A percentile compares a stretch with the other conserved stretches of the same genome.
phyloP scores from a whole-genome alignment of 23 tunicate species.

The Clavelina lepadiformis region DNA sequence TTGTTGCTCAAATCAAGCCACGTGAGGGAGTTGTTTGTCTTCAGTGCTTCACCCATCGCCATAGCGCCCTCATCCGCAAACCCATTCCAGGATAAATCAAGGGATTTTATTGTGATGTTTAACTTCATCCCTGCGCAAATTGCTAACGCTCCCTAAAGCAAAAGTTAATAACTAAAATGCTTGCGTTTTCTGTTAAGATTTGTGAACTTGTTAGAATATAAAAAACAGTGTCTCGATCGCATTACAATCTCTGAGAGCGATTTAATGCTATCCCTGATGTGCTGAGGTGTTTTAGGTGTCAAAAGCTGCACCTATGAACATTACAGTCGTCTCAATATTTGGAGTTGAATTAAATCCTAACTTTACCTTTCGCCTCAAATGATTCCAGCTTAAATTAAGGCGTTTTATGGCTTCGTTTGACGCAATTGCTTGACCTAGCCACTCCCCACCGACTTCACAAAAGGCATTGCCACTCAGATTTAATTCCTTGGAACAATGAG shows the following conservation, averaged over 20 bases:
- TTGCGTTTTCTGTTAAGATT: too few relatives aligned
- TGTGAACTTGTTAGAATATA: too few relatives aligned
- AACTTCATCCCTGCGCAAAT: constrained; percentile 73
- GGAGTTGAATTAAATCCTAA: too few relatives aligned
- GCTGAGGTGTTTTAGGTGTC: too few relatives aligned
- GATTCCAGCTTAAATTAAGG: constrained; percentile 86
- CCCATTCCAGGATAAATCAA: constrained; percentile 78
- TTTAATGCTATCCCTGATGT: too few relatives aligned
- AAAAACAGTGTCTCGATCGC: too few relatives aligned
- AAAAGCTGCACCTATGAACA: too few relatives aligned
- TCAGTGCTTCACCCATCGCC: constrained; percentile 79
- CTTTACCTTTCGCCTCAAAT: constrained; percentile 58
- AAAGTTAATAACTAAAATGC: background rate
- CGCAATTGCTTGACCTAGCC: constrained; percentile 77
- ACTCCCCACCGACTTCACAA: constrained; percentile 77
- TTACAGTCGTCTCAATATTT: too few relatives aligned
- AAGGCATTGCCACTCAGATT: constrained; percentile 71
- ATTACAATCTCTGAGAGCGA: too few relatives aligned
- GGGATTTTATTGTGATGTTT: constrained; percentile 59
- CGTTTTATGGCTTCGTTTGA: constrained; percentile 72
- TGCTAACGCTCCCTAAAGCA: constrained; percentile 65
- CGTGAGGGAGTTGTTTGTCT: constrained; percentile 60
- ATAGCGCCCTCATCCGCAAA: constrained; percentile 78
- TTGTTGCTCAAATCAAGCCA: constrained; percentile 76
- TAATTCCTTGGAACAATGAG: constrained; percentile 27